A percentile compares a stretch with the other conserved stretches of the same genome.
Conservation (phyloP, 92 coral and sea anemone species). For the Pocillopora grandis region DNA sequence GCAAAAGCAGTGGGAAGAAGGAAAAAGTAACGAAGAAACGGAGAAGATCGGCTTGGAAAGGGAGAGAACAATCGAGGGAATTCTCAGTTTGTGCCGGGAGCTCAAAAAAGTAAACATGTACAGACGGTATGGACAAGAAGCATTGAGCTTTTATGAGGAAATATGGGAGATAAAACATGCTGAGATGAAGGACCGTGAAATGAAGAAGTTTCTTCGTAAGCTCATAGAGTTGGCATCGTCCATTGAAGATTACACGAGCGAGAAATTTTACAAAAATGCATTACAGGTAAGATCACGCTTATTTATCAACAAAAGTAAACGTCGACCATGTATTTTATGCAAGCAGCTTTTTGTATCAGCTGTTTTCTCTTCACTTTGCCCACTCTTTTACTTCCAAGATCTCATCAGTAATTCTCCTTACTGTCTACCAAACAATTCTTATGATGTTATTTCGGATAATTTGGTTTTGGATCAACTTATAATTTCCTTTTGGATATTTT, state of each 20-base stretch:
- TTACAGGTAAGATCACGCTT: background rate
- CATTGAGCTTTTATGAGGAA: conserved; percentile 1
- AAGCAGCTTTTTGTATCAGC: background rate
- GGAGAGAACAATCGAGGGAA: conserved; percentile 2
- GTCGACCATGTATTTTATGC: background rate
- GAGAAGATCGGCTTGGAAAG: background rate
- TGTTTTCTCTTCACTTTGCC: no score
- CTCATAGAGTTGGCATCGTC: background rate
- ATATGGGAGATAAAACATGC: background rate
- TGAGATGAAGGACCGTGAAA: background rate
- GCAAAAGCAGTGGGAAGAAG: conserved; percentile 3
- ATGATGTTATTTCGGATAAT: no score
- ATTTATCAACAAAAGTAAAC: background rate
- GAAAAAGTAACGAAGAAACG: background rate
- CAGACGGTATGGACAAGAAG: background rate
- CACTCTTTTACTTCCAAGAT: no score
- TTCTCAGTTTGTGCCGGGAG: background rate
- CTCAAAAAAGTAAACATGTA: background rate
- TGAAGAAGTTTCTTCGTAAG: background rate
- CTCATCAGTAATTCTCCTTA: no score
- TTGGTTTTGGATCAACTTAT: no score
- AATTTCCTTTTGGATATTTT: no score
- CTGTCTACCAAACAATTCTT: no score
- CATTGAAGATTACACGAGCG: background rate
- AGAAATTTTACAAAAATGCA: background rate